A percentile compares a stretch with the other conserved stretches of the same genome.
Evolutionary conservation across 1,140 invertebrate genomes (phyloP).

Genomic region (Drosophila asahinai): DNA sequence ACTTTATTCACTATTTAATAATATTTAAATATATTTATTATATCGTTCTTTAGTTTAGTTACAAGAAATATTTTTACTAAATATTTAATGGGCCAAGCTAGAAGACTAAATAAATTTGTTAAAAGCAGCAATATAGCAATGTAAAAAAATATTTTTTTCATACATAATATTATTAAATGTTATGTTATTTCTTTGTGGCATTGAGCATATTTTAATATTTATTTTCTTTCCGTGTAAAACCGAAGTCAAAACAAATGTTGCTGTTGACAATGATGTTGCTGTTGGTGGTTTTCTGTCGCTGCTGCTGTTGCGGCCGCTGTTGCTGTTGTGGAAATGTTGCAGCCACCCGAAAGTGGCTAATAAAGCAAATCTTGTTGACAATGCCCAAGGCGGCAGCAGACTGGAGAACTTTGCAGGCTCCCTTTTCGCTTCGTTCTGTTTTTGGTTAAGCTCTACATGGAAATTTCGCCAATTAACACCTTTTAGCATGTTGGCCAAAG

Average conservation of each 20-base stretch:
- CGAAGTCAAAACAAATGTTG: conserved; percentile 43
- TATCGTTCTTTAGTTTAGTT: too few relatives aligned
- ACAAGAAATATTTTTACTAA: too few relatives aligned
- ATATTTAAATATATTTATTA: too few relatives aligned
- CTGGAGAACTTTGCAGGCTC: conserved; percentile 40
- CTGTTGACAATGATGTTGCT: conserved; percentile 39
- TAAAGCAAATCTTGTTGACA: conserved; percentile 85
- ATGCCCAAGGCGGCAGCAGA: conserved; percentile 66
- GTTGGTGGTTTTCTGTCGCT: conserved; percentile 18
- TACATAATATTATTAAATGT: too few relatives aligned
- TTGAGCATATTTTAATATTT: background rate
- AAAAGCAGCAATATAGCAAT: too few relatives aligned
- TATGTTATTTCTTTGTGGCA: too few relatives aligned
- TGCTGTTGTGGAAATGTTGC: conserved; percentile 62
- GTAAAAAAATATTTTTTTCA: too few relatives aligned
- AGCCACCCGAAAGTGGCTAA: conserved; percentile 85
- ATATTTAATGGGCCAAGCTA: too few relatives aligned
- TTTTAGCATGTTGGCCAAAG: conserved; percentile 83
- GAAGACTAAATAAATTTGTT: too few relatives aligned
- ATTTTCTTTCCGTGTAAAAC: conserved; percentile 12
- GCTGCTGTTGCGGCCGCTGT: conserved; percentile 39
- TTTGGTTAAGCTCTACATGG: conserved; percentile 80
- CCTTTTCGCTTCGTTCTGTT: conserved; percentile 46
- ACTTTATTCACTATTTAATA: too few relatives aligned
- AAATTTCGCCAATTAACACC: conserved; percentile 85